Base-by-base conservation (phyloP, 2,113 vertebrate genomes). In the Brevimyrus niger region DNA sequence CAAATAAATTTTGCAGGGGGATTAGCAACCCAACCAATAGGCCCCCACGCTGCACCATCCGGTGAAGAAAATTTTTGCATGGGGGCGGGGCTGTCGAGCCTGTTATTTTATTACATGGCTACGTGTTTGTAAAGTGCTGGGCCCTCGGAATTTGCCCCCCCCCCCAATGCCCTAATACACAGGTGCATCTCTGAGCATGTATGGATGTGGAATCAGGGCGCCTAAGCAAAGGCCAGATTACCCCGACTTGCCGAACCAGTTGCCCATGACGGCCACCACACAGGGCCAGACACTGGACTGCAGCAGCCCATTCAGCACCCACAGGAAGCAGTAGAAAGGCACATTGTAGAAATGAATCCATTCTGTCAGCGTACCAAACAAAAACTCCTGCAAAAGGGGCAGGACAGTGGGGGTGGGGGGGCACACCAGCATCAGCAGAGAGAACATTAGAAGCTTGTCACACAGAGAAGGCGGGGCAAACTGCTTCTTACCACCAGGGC, bases 241-340 rank as follows among this genome's bases (percentile, higher is more conserved):
- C 98, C 98, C 98, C 0, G 97, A 93, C 94, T 98, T 98, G 88
- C 98, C 98, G 90, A 99, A 99, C 98, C 98, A 99, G 95, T 99
- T 99, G 91, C 97, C 98, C 98, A 99, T 99, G 92, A 99, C 96
- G 4, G 98, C 97, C 27, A 99, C 98, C 21, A 99, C 98, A 4
- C 98, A 98, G 90, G 98, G 98, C 98, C 98, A 99, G 7, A 98
- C 98, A 0, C 98, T 97, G 0, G 98, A 99, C 95, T 99, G 98
- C 92, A 99, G 95, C 92, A 99, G 95, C 88, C 98, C 98, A 1
- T 99, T 99, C 90, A 97, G 92, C 86, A 97, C 94, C 98, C 98
- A 99, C 51, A 99, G 94, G 86, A 90, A 89, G 69, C 97, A 98
- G 94, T 99, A 99, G 89, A 99, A 94, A 91, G 97, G 96, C 88